Conservation (phyloP, 2,113 vertebrate species). For the Xiphorhynchus elegans region DNA sequence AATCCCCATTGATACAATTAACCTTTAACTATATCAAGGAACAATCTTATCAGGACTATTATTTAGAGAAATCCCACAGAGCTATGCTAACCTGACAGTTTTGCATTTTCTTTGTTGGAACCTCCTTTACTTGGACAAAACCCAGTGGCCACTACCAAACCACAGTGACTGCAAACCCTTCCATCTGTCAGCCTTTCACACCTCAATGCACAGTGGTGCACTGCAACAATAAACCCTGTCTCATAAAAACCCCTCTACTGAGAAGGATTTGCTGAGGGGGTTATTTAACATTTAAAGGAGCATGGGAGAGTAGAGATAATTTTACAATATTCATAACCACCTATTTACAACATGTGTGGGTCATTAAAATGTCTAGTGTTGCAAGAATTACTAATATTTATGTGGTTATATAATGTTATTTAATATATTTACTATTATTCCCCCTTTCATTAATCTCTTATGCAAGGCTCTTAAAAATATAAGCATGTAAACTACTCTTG, state of each 20-base stretch:
- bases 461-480: neutral
- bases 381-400: slow-evolving; percentile 28
- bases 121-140: neutral
- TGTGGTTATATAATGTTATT: slow-evolving; percentile 7
- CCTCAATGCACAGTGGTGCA: neutral
- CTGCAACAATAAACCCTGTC: neutral
- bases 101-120: neutral
- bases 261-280: neutral
- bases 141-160: neutral
- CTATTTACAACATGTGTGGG: neutral
- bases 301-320: neutral
- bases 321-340: neutral
- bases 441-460: slow-evolving; percentile 15
- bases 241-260: neutral
- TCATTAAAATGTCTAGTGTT: slow-evolving; percentile 21
- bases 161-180: neutral
- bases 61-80: neutral
- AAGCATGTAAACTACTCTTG: neutral
- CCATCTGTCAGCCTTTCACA: neutral
- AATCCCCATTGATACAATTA: neutral
- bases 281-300: neutral
- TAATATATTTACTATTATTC: slow-evolving; percentile 10
- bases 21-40: neutral
- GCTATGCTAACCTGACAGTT: neutral
- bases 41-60: neutral